phyloP scores from a whole-genome alignment of 2,113 vertebrate species.

The Holacanthus passer region DNA sequence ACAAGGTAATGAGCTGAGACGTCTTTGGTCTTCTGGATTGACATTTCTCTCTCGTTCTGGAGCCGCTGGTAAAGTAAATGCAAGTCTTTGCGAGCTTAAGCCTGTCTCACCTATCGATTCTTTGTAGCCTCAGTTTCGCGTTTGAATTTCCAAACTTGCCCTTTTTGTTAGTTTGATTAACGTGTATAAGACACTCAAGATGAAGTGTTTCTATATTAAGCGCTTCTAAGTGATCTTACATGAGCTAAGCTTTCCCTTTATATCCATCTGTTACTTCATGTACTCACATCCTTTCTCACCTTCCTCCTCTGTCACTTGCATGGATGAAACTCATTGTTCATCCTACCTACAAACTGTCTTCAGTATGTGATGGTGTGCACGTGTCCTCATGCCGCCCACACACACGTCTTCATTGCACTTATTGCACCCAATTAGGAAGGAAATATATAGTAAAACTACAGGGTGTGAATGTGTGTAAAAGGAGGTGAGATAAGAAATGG shows the following conservation, averaged over 20 bases:
- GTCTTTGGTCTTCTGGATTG: conserved; percentile 69
- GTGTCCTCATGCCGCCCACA: conserved; percentile 1
- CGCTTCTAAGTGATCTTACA: not conserved
- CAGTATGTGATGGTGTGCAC: not conserved
- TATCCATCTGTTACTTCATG: conserved; percentile 7
- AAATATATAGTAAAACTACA: not conserved
- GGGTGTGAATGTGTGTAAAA: conserved; percentile 8
- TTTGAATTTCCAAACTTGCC: conserved; percentile 8
- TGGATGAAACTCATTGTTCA: conserved; percentile 24
- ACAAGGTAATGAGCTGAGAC: conserved; percentile 77
- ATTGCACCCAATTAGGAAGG: conserved; percentile 1
- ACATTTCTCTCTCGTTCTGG: conserved; percentile 66
- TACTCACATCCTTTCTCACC: conserved; percentile 10
- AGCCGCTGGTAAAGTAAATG: conserved; percentile 27
- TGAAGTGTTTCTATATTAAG: not conserved
- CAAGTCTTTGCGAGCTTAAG: conserved; percentile 33
- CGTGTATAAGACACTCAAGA: not conserved
- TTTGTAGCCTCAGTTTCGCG: conserved; percentile 5
- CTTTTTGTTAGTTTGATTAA: not conserved
- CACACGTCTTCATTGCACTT: not conserved
- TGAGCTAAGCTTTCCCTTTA: not conserved
- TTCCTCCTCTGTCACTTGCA: conserved; percentile 34
- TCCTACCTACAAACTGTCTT: not conserved
- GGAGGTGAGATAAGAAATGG: not conserved
- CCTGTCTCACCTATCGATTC: not conserved